Percentiles rank a stretch among this genome's conserved stretches.
These are phyloP conservation scores for Xyliphius kryptos DNA, from an alignment of 2,113 vertebrate species.

Conservation along the genomic window DNA sequence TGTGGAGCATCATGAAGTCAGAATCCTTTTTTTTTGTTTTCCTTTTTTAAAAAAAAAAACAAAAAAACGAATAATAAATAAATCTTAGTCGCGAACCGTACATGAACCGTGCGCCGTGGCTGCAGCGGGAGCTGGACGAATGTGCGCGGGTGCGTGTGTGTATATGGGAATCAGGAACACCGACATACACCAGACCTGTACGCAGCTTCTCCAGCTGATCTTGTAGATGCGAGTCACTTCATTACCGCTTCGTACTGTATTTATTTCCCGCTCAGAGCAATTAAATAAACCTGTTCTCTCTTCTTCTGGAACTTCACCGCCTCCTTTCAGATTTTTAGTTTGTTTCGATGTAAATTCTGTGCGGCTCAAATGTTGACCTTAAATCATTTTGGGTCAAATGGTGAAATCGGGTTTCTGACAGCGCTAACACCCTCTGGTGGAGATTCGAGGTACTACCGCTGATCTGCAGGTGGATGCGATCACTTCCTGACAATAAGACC, in stretches of 20 bases:
- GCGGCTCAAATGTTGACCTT: too few relatives aligned
- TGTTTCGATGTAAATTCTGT: constrained; percentile 7
- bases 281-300: constrained; percentile 79
- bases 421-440: too few relatives aligned
- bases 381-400: too few relatives aligned
- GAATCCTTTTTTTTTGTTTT: constrained; percentile 52
- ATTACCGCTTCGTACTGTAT: constrained; percentile 56
- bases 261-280: constrained; percentile 61
- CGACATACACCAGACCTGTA: constrained; percentile 35
- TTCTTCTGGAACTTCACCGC: background rate
- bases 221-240: constrained; percentile 36
- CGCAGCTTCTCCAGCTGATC: constrained; percentile 36
- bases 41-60: constrained; percentile 3
- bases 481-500: too few relatives aligned
- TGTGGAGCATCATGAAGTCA: constrained; percentile 58
- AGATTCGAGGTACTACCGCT: too few relatives aligned
- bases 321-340: background rate
- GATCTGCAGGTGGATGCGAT: too few relatives aligned
- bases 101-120: constrained; percentile 64
- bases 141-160: constrained; percentile 57
- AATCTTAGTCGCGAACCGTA: constrained; percentile 51
- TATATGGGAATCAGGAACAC: constrained; percentile 54
- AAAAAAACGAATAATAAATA: background rate
- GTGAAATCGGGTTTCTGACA: too few relatives aligned
- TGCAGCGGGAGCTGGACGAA: constrained; percentile 60